Evolutionary conservation across 2,113 vertebrate genomes (phyloP), one percentile per base, ranked within the genome.

Genomic region (Pelobates fuscus): DNA sequence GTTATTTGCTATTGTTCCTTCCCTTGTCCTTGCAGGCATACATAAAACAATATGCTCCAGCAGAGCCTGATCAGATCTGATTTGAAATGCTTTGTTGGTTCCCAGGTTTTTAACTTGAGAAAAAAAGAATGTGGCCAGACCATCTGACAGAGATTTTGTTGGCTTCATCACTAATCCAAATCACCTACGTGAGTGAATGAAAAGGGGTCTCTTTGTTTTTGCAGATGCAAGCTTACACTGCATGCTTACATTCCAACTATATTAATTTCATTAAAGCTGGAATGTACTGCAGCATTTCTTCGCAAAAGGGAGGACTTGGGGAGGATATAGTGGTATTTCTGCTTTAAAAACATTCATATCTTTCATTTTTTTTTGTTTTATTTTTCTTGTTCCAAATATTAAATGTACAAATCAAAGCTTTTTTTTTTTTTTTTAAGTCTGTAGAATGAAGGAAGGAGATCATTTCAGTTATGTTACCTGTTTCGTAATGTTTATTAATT

Each of bases 191-290:
- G 54, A 70, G 20, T 0, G 0, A 54, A 78, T 64, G 71, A 69
- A 67, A 41, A 60, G n/a, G 54, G 80, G 75, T 57, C 41, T 80
- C 85, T 89, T 89, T 92, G 88, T 89, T 88, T 93, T 88, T 88
- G 82, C 81, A 84, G 86, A 83, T 87, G 82, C 83, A 82, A 84
- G 85, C 82, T 85, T 88, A 89, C 80, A 68, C 81, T 85, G 82
- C 80, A 81, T 82, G 82, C 83, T 87, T 79, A 82, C 85, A 93
- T 94, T 92, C 89, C 89, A 84, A 86, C 81, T 86, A 89, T 91
- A 93, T 92, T 94, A 90, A 90, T 86, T 94, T 94, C 87, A 94
- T 94, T 95, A 94, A 92, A 90, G 82, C 81, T 85, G 91, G 93
- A 93, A 95, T 94, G 91, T 81, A 81, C 73, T 5, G 25, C 80